phyloP scores from a whole-genome alignment of 2,113 vertebrate species.

The Gavialis gangeticus region DNA sequence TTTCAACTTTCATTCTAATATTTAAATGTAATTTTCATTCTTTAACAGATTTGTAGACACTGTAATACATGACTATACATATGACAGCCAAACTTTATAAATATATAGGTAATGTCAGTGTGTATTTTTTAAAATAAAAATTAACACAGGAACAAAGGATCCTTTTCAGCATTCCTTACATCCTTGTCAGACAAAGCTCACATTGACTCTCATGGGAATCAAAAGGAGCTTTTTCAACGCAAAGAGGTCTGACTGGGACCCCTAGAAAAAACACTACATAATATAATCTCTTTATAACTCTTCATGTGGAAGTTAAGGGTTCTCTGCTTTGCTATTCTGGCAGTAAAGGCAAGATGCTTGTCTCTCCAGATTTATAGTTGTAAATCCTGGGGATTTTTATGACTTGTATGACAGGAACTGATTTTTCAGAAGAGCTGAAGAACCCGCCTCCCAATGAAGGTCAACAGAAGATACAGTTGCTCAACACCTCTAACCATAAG shows the following conservation, averaged over 20 bases:
- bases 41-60: background rate
- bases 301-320: background rate
- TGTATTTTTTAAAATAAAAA: conserved; percentile 8
- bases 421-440: background rate
- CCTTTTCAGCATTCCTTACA: background rate
- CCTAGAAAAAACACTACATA: background rate
- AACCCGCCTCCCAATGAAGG: background rate
- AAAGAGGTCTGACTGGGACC: conserved; percentile 12
- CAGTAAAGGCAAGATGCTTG: background rate
- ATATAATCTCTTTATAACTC: background rate
- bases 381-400: background rate
- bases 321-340: background rate
- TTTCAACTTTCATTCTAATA: background rate
- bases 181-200: background rate
- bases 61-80: background rate
- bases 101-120: background rate
- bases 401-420: background rate
- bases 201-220: background rate
- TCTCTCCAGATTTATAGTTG: background rate
- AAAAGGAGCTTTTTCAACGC: background rate
- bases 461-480: background rate
- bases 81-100: background rate
- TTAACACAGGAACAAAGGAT: background rate
- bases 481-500: background rate
- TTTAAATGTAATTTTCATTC: background rate